A percentile compares a stretch with the other conserved stretches of the same genome.
Conservation (phyloP, 2,888 invertebrate species). For the Anthrax anthrax region DNA sequence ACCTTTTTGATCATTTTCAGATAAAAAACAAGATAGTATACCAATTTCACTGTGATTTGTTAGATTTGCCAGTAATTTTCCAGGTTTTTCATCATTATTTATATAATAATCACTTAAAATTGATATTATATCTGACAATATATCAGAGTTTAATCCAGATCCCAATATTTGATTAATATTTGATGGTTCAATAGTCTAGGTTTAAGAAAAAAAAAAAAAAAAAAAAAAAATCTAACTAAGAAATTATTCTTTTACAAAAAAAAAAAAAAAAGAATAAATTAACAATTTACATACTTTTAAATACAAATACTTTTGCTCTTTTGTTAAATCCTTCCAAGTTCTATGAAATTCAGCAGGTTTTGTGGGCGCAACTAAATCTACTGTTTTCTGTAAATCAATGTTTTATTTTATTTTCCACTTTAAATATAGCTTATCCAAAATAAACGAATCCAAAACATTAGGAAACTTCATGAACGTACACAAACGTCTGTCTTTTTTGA, state of each 20-base stretch:
- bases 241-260: background rate
- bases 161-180: conserved; percentile 28
- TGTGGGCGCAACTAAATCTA: conserved; percentile 21
- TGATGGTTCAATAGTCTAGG: conserved; percentile 22
- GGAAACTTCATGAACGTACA: too few species aligned
- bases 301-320: conserved; percentile 26
- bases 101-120: conserved; percentile 25
- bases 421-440: too few species aligned
- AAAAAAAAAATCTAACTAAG: background rate
- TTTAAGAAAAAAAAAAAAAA: too few species aligned
- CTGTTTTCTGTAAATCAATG: conserved; percentile 1
- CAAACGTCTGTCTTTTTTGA: too few species aligned
- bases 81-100: conserved; percentile 19
- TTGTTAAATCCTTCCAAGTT: conserved; percentile 28
- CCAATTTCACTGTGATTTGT: conserved; percentile 25
- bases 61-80: conserved; percentile 22
- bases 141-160: conserved; percentile 29
- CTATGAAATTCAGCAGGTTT: conserved; percentile 29
- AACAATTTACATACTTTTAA: conserved; percentile 23
- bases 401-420: too few species aligned
- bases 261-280: background rate
- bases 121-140: conserved; percentile 22
- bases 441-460: too few species aligned
- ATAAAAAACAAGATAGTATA: conserved; percentile 28
- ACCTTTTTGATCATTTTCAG: conserved; percentile 18